Base-by-base conservation (phyloP, 2,113 vertebrate species). In the Corythoichthys haematopterus region DNA sequence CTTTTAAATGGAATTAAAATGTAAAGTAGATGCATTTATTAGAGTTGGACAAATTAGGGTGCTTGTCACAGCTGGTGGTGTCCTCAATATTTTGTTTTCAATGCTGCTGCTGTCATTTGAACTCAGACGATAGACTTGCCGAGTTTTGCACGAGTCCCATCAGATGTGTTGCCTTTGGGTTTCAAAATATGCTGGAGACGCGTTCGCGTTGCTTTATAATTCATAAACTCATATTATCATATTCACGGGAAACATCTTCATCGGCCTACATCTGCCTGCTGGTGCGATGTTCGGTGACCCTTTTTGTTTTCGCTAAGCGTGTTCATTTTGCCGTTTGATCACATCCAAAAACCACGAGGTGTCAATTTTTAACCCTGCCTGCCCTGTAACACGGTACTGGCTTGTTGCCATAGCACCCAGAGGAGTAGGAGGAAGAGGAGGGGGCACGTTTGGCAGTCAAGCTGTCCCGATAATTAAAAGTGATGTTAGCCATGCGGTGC, bases 381-480 rank as follows among this genome's bases (percentile, higher is more conserved):
- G 57, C 56, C 58, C 46, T 52, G 12, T 67, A 43, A 43, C 47
- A 9, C 46, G 50, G 73, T 67, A 11, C 37, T 75, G 77, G 78
- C 75, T 64, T 55, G 72, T 84, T 86, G 74, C 81, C 73, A 84
- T 85, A 59, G 75, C 68, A 71, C 62, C 79, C 57, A 4, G 50
- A 78, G 69, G 55, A 79, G n/a, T 63, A 68, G 56, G 40, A 60
- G 37, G 69, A 61, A 65, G 59, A 61, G 58, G 62, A 43, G 40
- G 40, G 75, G 79, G 69, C 1, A 11, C 45, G 48, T 74, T 70
- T 61, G 43, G 65, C 65, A 64, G 65, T 62, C 55, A 71, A 73
- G 66, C 76, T 86, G 84, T 83, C 86, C 82, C 64, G 74, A 77
- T 89, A 86, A 90, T 88, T 80, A 80, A 80, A 90, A 85, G 85